Conservation (phyloP, 64 coral and sea anemone genomes). For the Cladopsammia gracilis region DNA sequence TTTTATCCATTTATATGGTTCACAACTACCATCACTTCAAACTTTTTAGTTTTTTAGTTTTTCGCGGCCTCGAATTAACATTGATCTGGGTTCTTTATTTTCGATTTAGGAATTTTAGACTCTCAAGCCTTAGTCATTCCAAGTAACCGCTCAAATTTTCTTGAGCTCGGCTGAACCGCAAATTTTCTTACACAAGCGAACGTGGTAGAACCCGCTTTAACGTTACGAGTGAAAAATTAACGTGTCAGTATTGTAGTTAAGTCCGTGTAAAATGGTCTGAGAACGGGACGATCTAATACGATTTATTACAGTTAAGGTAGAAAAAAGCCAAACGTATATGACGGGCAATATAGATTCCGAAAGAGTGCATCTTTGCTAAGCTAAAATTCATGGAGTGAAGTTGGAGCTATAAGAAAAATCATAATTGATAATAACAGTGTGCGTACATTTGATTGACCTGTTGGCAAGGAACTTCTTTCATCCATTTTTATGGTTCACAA, state of each 20-base stretch:
- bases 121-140: not conserved
- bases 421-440: no score
- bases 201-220: no score
- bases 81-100: not conserved
- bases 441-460: not conserved
- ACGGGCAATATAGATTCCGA: no score
- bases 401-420: no score
- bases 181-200: slow-evolving; percentile 33
- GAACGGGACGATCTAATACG: no score
- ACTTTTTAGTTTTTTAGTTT: not conserved
- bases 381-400: no score
- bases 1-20: not conserved
- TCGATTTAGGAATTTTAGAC: slow-evolving; percentile 38
- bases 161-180: slow-evolving; percentile 1
- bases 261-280: no score
- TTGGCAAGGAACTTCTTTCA: not conserved
- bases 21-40: not conserved
- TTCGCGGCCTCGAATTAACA: not conserved
- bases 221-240: not conserved
- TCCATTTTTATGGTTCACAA: not conserved
- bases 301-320: no score
- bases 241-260: not conserved
- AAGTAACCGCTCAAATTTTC: slow-evolving; percentile 1
- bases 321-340: no score
- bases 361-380: not conserved